Evolutionary conservation across 1,140 invertebrate genomes (phyloP).

Genomic region (Elysia chlorotica): DNA sequence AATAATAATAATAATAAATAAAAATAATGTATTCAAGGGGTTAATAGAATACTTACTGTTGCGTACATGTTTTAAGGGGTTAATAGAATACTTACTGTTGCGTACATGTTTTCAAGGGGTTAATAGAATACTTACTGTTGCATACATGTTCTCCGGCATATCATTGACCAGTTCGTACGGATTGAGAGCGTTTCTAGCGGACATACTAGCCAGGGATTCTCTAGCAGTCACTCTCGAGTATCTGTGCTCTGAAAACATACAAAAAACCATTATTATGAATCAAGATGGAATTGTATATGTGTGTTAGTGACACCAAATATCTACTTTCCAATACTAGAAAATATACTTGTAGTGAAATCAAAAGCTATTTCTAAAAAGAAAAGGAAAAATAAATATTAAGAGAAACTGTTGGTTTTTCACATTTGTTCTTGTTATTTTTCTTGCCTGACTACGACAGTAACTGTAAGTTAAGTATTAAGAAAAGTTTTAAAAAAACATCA

Average conservation of each 20-base stretch:
- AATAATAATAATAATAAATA: background rate
- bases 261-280: too few species aligned
- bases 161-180: constrained; percentile 41
- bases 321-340: too few species aligned
- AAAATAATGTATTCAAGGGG: background rate
- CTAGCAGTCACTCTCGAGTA: constrained; percentile 49
- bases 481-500: too few species aligned
- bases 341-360: too few species aligned
- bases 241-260: constrained; percentile 27
- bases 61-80: constrained; percentile 46
- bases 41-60: constrained; percentile 34
- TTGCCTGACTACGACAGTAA: too few species aligned
- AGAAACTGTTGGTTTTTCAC: too few species aligned
- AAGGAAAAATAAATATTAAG: too few species aligned
- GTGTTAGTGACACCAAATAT: too few species aligned
- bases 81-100: constrained; percentile 37
- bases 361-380: too few species aligned
- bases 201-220: constrained; percentile 50
- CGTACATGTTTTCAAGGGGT: constrained; percentile 26
- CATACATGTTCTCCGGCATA: constrained; percentile 45
- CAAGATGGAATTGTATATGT: too few species aligned
- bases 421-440: too few species aligned
- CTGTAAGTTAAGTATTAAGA: too few species aligned
- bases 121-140: constrained; percentile 37
- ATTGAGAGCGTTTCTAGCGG: constrained; percentile 41